These are phyloP conservation scores for Felis catus DNA, from an alignment of 2,113 vertebrate genomes.

Conservation along the genomic window F.catus_Fca126_mat1.0 CM031415.1:79941001-79941500, in stretches of 20 bases:
- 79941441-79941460: background rate
- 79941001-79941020: too few species aligned
- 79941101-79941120: too few species aligned
- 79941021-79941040: too few species aligned
- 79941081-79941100: too few species aligned
- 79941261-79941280: background rate
- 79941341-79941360: slow-evolving; percentile 5
- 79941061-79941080: too few species aligned
- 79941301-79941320: background rate
- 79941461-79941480: too few species aligned
- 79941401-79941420: background rate
- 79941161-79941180: too few species aligned
- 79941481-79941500: too few species aligned
- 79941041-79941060: too few species aligned
- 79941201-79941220: background rate
- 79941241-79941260: background rate
- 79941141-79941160: too few species aligned
- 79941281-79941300: background rate
- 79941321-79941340: background rate
- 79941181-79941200: background rate
- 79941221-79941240: background rate
- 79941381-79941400: background rate
- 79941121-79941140: too few species aligned
- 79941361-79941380: background rate
- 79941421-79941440: background rate